Conservation (phyloP, 2,797 vertebrate genomes). For the Poecilia wingei region DNA sequence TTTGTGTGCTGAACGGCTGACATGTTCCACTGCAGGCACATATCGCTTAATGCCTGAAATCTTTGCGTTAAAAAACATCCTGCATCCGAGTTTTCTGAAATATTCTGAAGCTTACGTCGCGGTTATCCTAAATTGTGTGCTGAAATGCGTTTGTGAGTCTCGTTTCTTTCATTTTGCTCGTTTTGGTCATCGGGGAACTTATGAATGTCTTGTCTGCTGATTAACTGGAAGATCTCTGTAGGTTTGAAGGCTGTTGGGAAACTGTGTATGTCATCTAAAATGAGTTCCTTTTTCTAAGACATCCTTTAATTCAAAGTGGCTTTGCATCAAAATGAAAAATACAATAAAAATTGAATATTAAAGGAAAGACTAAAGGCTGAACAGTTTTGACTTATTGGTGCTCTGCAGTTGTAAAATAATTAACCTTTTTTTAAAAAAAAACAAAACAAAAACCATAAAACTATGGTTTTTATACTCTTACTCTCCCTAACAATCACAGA, state of each 20-base stretch:
- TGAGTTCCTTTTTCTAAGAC: neutral
- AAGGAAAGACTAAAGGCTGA: too few species aligned
- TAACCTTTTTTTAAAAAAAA: neutral
- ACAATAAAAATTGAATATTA: neutral
- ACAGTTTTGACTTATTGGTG: neutral
- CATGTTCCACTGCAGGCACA: constrained; percentile 50
- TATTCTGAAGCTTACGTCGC: constrained; percentile 5
- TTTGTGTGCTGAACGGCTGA: constrained; percentile 67
- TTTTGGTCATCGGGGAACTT: constrained; percentile 20
- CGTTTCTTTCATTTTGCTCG: constrained; percentile 8
- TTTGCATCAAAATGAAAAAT: neutral
- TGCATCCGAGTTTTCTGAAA: constrained; percentile 28
- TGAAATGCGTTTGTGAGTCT: neutral
- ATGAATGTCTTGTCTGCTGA: constrained; percentile 14
- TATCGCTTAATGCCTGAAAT: constrained; percentile 52
- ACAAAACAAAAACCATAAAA: too few species aligned
- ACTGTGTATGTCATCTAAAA: constrained; percentile 7
- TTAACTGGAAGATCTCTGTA: constrained; percentile 4
- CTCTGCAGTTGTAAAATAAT: neutral
- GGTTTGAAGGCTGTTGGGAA: neutral
- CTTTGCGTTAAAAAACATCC: constrained; percentile 18
- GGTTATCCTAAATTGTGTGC: neutral
- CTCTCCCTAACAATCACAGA: neutral
- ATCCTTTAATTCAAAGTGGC: neutral
- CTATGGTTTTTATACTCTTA: neutral